Evolutionary conservation across 2,113 vertebrate species (phyloP).

Genomic region (Rhizomys pruinosus): DNA sequence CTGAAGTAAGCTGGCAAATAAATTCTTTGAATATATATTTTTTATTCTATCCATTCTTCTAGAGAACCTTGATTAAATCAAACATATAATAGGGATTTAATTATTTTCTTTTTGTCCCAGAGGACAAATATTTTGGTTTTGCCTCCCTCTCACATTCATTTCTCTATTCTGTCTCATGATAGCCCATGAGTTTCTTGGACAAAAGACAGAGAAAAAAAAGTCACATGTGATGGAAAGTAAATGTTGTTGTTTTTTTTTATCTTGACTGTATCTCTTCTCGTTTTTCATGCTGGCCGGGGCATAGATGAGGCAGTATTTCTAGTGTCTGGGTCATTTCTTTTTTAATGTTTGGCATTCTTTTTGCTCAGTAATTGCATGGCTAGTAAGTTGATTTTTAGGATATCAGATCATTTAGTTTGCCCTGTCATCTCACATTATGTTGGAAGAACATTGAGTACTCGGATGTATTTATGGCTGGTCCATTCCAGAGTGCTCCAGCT

Average conservation of each 20-base stretch:
- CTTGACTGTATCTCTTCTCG: conserved; percentile 28
- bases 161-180: conserved; percentile 18
- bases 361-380: neutral
- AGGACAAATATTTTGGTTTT: neutral
- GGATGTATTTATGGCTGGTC: neutral
- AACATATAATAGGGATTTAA: neutral
- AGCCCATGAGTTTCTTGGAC: conserved; percentile 11
- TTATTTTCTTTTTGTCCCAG: neutral
- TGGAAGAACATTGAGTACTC: conserved; percentile 64
- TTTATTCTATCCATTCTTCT: too few species aligned
- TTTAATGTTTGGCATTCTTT: conserved; percentile 22
- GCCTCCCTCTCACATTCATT: neutral
- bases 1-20: too few species aligned
- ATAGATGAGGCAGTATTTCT: conserved; percentile 20
- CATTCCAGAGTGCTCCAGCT: neutral
- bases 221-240: conserved; percentile 26
- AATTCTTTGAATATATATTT: too few species aligned
- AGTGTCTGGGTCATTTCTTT: conserved; percentile 30
- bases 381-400: conserved; percentile 27
- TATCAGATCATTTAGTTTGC: conserved; percentile 50
- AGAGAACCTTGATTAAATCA: neutral
- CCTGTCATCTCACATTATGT: neutral
- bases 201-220: neutral
- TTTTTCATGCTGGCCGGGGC: neutral
- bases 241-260: conserved; percentile 68